Evolutionary conservation across 2,797 vertebrate species (phyloP).

Genomic region (Spatula versicolor): DNA sequence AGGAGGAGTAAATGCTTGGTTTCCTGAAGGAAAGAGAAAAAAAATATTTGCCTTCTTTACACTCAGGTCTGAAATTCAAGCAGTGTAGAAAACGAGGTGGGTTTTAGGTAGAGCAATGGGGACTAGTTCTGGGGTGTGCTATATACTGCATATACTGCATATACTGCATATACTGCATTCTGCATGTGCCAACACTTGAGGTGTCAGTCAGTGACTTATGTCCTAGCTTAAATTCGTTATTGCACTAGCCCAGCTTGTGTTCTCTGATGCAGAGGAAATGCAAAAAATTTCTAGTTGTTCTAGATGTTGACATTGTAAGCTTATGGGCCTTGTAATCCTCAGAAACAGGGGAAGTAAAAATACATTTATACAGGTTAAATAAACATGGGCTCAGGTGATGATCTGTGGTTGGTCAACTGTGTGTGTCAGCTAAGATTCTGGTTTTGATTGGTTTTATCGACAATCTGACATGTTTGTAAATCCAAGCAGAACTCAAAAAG

Average conservation of each 20-base stretch:
- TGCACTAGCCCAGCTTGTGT: background rate
- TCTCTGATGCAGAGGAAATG: background rate
- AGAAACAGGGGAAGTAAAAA: background rate
- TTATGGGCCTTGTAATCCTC: background rate
- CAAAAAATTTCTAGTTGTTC: background rate
- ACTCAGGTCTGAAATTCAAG: background rate
- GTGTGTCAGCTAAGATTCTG: background rate
- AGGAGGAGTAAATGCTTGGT: background rate
- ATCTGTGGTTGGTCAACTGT: background rate
- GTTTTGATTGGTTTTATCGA: background rate
- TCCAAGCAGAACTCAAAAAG: background rate
- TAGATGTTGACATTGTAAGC: background rate
- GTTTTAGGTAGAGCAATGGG: background rate
- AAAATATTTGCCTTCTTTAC: background rate
- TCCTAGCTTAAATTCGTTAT: background rate
- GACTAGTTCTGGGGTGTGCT: background rate
- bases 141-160: background rate
- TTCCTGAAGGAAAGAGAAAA: background rate
- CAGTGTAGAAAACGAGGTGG: background rate
- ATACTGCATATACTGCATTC: background rate
- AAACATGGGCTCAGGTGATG: background rate
- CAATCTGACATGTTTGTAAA: background rate
- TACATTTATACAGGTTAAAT: background rate
- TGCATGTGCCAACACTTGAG: background rate
- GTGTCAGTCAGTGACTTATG: background rate